A percentile compares a stretch with the other conserved stretches of the same genome.
Conservation (phyloP, 1,140 invertebrate species). For the Anadara kagoshimensis region DNA sequence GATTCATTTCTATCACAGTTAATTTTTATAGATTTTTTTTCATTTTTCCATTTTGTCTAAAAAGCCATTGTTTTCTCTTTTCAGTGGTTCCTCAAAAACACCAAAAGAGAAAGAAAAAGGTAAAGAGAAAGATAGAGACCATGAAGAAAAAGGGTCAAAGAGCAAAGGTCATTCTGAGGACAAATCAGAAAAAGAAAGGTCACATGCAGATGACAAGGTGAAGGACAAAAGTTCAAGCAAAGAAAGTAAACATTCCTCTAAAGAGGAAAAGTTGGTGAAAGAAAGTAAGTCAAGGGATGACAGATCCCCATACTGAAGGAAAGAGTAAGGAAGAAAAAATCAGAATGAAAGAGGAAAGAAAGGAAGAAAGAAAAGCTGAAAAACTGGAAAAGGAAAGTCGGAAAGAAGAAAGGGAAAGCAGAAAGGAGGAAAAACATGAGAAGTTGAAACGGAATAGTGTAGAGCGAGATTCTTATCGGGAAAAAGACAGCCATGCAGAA, state of each 20-base stretch:
- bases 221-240: conserved; percentile 49
- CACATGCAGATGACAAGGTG: conserved; percentile 40
- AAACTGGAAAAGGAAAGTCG: conserved; percentile 3
- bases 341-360: conserved; percentile 44
- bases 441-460: conserved; percentile 44
- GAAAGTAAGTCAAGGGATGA: conserved; percentile 28
- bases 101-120: conserved; percentile 20
- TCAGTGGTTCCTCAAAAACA: background rate
- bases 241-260: conserved; percentile 26
- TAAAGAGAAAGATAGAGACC: conserved; percentile 20
- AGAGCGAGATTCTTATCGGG: conserved; percentile 20
- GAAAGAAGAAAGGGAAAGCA: conserved; percentile 36
- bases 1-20: no score
- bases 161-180: conserved; percentile 29
- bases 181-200: conserved; percentile 40
- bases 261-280: conserved; percentile 31
- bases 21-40: no score
- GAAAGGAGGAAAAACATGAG: conserved; percentile 11
- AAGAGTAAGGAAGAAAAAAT: conserved; percentile 23
- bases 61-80: no score
- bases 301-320: background rate
- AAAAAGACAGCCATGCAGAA: conserved; percentile 25
- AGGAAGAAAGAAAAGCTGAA: conserved; percentile 18
- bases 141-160: conserved; percentile 2
- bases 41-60: no score